phyloP scores from a whole-genome alignment of 2,797 vertebrate species.

The Karalla daura region DNA sequence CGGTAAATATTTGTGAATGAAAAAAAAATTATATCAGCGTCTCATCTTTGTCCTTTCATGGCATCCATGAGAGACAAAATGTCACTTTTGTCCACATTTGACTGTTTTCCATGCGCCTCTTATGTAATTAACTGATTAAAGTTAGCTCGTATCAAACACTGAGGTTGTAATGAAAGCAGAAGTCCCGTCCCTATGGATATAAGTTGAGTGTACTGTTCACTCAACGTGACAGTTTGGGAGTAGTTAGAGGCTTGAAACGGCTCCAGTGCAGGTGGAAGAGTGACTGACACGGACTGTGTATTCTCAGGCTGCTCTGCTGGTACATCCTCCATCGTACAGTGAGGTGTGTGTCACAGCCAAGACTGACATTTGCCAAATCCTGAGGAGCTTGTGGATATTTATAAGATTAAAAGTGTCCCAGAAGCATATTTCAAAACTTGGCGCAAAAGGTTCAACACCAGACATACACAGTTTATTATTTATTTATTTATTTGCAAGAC shows the following conservation, averaged over 20 bases:
- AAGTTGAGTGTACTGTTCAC: conserved; percentile 43
- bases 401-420: conserved; percentile 33
- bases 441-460: conserved; percentile 4
- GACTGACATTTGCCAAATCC: conserved; percentile 61
- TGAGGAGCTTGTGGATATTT: conserved; percentile 39
- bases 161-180: conserved; percentile 43
- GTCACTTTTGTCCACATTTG: background rate
- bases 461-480: background rate
- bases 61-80: background rate
- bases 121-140: conserved; percentile 19
- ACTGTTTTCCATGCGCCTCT: background rate
- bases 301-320: conserved; percentile 40
- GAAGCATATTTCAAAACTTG: conserved; percentile 24
- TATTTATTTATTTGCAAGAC: conserved; percentile 16
- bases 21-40: too few relatives aligned
- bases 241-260: conserved; percentile 28
- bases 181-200: conserved; percentile 52
- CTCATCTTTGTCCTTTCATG: background rate
- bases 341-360: conserved; percentile 42
- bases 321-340: conserved; percentile 24
- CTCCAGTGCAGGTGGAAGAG: conserved; percentile 30
- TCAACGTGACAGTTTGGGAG: conserved; percentile 47
- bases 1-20: background rate
- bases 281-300: conserved; percentile 47
- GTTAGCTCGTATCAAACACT: background rate